These are phyloP conservation scores for Sitta europaea DNA, from an alignment of 2,113 vertebrate species.

Conservation along the genomic window DNA sequence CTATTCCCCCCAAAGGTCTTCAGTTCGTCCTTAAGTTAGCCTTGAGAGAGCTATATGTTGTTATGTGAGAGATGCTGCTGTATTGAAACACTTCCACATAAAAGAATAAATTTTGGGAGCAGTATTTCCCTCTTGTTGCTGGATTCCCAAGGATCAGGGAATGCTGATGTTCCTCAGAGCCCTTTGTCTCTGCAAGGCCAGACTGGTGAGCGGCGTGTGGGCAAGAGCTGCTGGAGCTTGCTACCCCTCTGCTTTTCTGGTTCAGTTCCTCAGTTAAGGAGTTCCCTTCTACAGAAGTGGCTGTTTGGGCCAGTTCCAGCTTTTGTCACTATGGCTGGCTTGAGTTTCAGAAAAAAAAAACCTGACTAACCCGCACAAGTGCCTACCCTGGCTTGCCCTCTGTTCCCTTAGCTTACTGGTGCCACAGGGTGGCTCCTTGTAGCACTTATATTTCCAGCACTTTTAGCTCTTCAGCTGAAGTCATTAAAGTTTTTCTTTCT, in stretches of 20 bases:
- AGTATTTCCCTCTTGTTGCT: background rate
- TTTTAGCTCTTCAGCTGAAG: conserved; percentile 13
- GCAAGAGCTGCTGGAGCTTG: background rate
- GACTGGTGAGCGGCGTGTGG: background rate
- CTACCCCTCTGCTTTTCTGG: background rate
- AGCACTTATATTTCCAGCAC: background rate
- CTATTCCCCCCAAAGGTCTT: background rate
- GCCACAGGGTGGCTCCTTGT: conserved; percentile 65
- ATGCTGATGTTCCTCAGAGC: background rate
- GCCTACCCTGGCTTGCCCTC: background rate
- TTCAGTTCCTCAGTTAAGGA: background rate
- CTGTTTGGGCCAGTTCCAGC: conserved; percentile 19
- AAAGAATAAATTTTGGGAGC: background rate
- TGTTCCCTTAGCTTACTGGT: conserved; percentile 45
- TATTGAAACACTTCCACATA: background rate
- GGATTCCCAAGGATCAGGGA: background rate
- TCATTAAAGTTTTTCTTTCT: background rate
- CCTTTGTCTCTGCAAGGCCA: background rate
- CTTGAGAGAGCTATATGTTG: background rate
- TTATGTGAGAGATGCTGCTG: background rate
- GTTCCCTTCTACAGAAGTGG: background rate
- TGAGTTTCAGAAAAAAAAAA: background rate
- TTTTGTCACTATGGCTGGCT: background rate
- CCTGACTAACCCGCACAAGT: background rate
- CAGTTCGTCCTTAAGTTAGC: fast-evolving